Conservation (phyloP, 92 coral and sea anemone genomes). For the Phenganax marumi region DNA sequence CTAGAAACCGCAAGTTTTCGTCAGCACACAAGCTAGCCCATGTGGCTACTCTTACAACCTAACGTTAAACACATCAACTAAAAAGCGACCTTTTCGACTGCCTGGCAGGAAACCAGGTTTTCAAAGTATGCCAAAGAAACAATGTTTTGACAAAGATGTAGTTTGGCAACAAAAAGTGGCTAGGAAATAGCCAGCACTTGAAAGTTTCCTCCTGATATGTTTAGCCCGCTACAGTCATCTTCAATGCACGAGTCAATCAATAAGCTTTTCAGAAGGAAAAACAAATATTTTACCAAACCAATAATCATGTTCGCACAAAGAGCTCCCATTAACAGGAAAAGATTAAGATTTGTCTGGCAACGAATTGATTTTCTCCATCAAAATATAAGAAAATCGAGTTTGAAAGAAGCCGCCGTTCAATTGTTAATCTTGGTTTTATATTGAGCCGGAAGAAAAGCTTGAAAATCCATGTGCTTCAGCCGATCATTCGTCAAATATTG, state of each 20-base stretch:
- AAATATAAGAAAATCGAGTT: neutral
- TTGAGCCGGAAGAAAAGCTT: conserved; percentile 2
- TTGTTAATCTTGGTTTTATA: neutral
- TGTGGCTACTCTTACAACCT: no score
- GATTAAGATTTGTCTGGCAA: conserved; percentile 10
- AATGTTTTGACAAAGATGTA: neutral
- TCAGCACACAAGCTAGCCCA: no score
- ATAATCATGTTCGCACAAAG: neutral
- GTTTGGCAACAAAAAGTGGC: conserved; percentile 3
- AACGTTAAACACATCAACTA: neutral
- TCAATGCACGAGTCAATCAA: neutral
- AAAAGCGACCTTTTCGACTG: neutral
- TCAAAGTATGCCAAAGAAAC: neutral
- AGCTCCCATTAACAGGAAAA: conserved; percentile 13
- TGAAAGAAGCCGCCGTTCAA: neutral
- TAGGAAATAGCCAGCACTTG: neutral
- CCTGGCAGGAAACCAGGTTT: neutral
- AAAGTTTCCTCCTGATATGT: neutral
- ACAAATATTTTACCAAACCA: neutral
- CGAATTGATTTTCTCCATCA: neutral
- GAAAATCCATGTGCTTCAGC: conserved; percentile 2
- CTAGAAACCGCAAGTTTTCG: no score
- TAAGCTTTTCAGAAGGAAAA: neutral
- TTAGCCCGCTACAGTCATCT: neutral
- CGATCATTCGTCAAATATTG: neutral